Evolutionary conservation across 2,888 invertebrate species (phyloP), one percentile per base, ranked within the genome.

Genomic region (Chymomyza caudatula): DNA sequence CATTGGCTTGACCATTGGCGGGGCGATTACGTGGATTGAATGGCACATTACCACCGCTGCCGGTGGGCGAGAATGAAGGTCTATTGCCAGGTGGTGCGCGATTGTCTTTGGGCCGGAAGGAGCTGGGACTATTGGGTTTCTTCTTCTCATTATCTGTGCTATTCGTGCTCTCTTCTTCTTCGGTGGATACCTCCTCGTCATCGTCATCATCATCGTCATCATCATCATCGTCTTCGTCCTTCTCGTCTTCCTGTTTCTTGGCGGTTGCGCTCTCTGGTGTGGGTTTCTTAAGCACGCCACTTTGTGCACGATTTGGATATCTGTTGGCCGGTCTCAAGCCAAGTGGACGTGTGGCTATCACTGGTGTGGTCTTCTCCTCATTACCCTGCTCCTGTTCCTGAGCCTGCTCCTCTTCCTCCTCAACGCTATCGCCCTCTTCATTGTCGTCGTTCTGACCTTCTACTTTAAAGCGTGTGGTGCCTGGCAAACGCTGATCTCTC

Each of bases 391-490:
- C 65, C n/a, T 67, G 64, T 58, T 61, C 65, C 37, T 76, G 70
- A 23, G 66, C 71, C 4, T 75, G 70, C 13, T 71, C 70, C 3
- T 73, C 73, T 44, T 70, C 67, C 3, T 76, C 72, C 0, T 74
- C 60, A 2, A 71, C 71, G 6, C 75, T 75, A 19, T 74, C 70
- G 0, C 76, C 76, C 6, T 74, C 72, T 8, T 74, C 62, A 1
- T 76, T 69, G 4, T 76, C 73, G 3, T 75, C 71, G 0, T 68
- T 64, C 2, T 56, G 51, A 1, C 60, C 70, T 3, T 62, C 65
- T 0, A 73, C 49, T 62, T 85, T 85, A 56, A 88, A 87, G 3
- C 80, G 83, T 29, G 85, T 80, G 0, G 76, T 52, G 13, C 76
- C 83, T 0, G 84, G 85, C n/a, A 87, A 49, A 1, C 69, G 63